Evolutionary conservation across 2,888 invertebrate genomes (phyloP).

Genomic region (Cephus spinipes): DNA sequence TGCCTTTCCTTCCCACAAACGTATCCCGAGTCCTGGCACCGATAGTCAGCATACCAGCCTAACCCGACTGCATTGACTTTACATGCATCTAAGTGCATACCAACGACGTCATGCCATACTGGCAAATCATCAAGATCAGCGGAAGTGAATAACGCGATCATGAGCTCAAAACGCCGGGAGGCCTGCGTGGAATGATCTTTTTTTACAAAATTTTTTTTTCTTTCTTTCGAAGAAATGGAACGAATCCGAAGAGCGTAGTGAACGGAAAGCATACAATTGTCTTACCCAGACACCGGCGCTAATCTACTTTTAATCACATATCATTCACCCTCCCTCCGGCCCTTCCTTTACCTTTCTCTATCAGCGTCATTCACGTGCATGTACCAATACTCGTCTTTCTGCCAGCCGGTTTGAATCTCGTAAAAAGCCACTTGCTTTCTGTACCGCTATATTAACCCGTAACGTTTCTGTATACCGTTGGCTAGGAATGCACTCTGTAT

Average conservation of each 20-base stretch:
- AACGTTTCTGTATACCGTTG: neutral
- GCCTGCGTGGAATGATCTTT: neutral
- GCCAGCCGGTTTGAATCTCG: too few species aligned
- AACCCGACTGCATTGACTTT: neutral
- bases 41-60: neutral
- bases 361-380: too few species aligned
- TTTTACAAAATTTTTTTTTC: neutral
- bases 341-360: neutral
- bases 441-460: conserved; percentile 3
- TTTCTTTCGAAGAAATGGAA: neutral
- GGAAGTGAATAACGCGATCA: neutral
- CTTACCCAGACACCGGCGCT: conserved; percentile 11
- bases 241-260: neutral
- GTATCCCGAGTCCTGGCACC: neutral
- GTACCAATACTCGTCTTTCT: too few species aligned
- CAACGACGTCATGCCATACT: neutral
- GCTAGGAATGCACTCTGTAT: too few species aligned
- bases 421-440: conserved; percentile 1
- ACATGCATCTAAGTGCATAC: neutral
- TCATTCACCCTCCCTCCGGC: conserved; percentile 5
- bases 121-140: neutral
- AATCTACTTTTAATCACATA: conserved; percentile 21
- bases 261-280: conserved; percentile 12
- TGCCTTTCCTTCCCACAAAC: neutral
- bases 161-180: neutral